These are phyloP conservation scores for Probaryconus sp. DNA, from an alignment of 1,140 invertebrate species.

Conservation along the genomic window DNA sequence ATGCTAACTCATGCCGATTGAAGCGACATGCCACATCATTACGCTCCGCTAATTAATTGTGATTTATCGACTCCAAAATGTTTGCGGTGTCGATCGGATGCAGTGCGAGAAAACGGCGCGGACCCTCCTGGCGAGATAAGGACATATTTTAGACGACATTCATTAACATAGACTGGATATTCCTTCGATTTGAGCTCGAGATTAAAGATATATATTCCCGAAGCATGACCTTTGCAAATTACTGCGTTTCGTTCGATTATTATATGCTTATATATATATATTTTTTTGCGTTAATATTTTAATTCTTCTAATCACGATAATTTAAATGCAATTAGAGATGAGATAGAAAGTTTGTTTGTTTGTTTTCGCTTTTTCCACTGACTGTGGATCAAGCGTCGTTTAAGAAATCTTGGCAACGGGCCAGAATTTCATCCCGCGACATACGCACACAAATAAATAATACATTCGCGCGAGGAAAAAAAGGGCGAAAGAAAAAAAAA, in stretches of 20 bases:
- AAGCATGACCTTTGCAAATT: constrained; percentile 55
- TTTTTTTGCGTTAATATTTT: too few species aligned
- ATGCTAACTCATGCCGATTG: constrained; percentile 74
- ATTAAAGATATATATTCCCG: constrained; percentile 57
- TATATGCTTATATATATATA: constrained; percentile 39
- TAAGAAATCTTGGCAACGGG: too few species aligned
- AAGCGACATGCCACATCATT: constrained; percentile 77
- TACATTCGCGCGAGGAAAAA: too few species aligned
- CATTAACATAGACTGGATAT: constrained; percentile 63
- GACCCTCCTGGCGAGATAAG: constrained; percentile 62
- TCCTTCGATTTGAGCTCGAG: constrained; percentile 56
- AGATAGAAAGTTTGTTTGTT: too few species aligned
- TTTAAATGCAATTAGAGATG: too few species aligned
- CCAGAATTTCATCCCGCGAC: too few species aligned
- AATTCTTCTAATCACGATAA: too few species aligned
- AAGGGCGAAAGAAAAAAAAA: too few species aligned
- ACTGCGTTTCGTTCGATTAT: constrained; percentile 47
- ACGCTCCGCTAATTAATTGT: constrained; percentile 78
- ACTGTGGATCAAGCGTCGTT: too few species aligned
- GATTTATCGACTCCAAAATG: constrained; percentile 77
- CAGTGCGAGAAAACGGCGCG: constrained; percentile 61
- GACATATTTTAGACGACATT: constrained; percentile 64
- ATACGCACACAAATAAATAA: too few species aligned
- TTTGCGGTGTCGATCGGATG: constrained; percentile 64
- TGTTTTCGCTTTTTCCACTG: too few species aligned